Evolutionary conservation across 2,888 invertebrate species (phyloP), one percentile per base, ranked within the genome.

Genomic region (Arge pagana): DNA sequence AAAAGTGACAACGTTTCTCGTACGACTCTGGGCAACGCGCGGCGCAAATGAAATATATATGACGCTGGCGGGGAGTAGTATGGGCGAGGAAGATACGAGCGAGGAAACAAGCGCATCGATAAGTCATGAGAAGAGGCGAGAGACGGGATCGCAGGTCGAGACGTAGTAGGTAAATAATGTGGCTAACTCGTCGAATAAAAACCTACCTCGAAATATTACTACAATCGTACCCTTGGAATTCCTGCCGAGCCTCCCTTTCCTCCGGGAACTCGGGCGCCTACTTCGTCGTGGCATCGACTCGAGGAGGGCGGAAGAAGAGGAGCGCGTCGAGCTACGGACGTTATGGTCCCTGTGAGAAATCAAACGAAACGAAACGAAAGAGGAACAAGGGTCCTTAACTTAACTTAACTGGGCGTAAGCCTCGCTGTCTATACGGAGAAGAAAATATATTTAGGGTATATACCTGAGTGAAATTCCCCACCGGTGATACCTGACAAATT

Each of bases 321-420:
- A 23, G 35, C 21, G 16, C 18, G 41, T 15, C 41, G 11, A n/a
- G n/a, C n/a, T n/a, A n/a, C n/a, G n/a, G 52, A 31, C 31, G 52
- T 52, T 52, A 52, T 52, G 43, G 52, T 52, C 52, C 52, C 52
- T 52, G 52, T 26, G 52, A 52, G 52, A 52, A 52, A 52, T 52
- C 52, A 52, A 52, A 52, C 48, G 52, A 36, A 52, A 52, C 37
- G 48, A 26, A 48, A 52, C 24, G 37, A n/a, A 50, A 39, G n/a
- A 13, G 31, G 16, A 23, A 13, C 11, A 30, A 50, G 39, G 30
- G 39, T 42, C 30, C 21, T 42, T 18, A 42, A 50, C 41, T 50
- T 15, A 43, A 42, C 41, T 21, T 2, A 23, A 21, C 10, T n/a
- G 5, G 18, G 10, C 13, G 15, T 8, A 16, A 35, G 16, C n/a